phyloP scores from a whole-genome alignment of 2,888 invertebrate genomes.

The Calameuta pallipes region DNA sequence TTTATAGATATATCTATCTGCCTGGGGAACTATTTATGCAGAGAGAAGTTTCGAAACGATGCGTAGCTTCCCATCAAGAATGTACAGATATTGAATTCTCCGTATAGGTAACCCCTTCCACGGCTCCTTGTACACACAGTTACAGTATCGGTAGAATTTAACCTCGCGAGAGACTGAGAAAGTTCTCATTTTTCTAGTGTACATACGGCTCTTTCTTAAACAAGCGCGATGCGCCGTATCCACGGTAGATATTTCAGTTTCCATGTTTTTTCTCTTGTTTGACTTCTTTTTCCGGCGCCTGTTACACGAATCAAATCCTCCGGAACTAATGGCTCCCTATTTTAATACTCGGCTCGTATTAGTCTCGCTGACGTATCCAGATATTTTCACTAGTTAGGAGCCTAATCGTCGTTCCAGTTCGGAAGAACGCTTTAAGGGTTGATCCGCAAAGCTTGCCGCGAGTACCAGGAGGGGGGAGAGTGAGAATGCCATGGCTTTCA shows the following conservation, averaged over 20 bases:
- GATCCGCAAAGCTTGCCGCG: not conserved
- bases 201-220: not conserved
- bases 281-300: not conserved
- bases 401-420: not conserved
- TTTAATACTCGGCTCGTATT: not conserved
- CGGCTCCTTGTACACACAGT: not conserved
- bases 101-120: not conserved
- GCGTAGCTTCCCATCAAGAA: conserved; percentile 30
- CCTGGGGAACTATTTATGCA: conserved; percentile 38
- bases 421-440: not conserved
- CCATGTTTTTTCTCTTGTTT: not conserved
- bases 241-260: not conserved
- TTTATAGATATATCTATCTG: not conserved
- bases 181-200: not conserved
- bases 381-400: not conserved
- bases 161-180: not conserved
- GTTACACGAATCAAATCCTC: conserved; percentile 37
- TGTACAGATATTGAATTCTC: conserved; percentile 46
- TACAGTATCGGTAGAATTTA: not conserved
- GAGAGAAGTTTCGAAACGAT: conserved; percentile 34
- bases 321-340: conserved; percentile 40
- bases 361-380: not conserved
- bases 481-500: conserved; percentile 17
- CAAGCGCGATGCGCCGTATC: not conserved
- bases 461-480: not conserved